Percentiles rank a stretch among this genome's conserved stretches.
Conservation (phyloP, 2,113 vertebrate genomes). For the Anoura caudifer region DNA sequence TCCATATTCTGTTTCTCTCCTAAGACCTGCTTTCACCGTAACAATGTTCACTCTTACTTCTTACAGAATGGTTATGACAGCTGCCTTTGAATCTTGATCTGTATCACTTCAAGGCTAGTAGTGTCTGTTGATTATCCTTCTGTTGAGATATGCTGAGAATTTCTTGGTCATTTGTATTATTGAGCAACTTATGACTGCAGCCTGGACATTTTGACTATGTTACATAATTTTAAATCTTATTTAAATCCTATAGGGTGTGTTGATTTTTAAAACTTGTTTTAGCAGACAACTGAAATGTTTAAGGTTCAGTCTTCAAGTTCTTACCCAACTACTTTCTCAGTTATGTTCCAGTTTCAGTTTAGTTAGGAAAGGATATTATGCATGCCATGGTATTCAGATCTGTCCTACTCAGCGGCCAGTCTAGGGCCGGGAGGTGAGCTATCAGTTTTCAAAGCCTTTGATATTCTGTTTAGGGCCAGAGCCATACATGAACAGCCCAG, state of each 20-base stretch:
- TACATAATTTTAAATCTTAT: neutral
- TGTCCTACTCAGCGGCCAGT: neutral
- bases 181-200: neutral
- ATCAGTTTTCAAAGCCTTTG: neutral
- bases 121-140: neutral
- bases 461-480: neutral
- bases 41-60: neutral
- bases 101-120: neutral
- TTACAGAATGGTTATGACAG: neutral
- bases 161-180: neutral
- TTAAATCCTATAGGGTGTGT: neutral
- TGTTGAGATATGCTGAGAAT: neutral
- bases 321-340: neutral
- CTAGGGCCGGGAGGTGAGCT: neutral
- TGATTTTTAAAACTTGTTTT: neutral
- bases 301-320: neutral
- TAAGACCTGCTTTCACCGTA: neutral
- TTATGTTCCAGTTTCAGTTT: neutral
- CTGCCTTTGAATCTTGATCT: neutral
- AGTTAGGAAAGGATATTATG: neutral
- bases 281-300: neutral
- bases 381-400: neutral
- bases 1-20: neutral
- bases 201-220: neutral
- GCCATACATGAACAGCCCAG: neutral